These are phyloP conservation scores for Eremophila alpestris DNA, from an alignment of 2,797 vertebrate species.

Conservation along the genomic window DNA sequence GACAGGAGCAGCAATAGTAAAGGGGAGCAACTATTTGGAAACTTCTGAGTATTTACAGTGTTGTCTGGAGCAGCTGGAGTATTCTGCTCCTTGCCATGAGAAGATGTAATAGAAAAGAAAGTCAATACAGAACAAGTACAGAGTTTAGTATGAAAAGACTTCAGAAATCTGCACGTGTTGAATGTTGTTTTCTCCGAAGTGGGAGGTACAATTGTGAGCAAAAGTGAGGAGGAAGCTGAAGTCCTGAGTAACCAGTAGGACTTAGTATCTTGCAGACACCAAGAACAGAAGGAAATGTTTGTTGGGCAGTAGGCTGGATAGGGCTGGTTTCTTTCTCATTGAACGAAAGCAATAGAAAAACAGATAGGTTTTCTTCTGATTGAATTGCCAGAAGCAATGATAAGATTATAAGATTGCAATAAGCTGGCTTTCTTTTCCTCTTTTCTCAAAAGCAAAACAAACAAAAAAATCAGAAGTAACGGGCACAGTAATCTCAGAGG, in stretches of 20 bases:
- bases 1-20: neutral
- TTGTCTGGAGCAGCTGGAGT: neutral
- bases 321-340: neutral
- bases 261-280: neutral
- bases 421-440: conserved; percentile 13
- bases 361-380: conserved; percentile 2
- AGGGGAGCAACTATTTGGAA: neutral
- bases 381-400: conserved; percentile 21
- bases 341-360: neutral
- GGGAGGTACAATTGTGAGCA: neutral
- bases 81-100: neutral
- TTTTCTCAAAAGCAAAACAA: neutral
- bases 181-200: neutral
- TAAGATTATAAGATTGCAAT: conserved; percentile 14
- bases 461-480: neutral
- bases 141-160: neutral
- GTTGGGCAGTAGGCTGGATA: neutral
- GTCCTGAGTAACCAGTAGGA: neutral
- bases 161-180: neutral
- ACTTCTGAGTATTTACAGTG: neutral
- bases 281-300: neutral
- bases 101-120: neutral
- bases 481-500: neutral
- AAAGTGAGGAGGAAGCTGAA: neutral
- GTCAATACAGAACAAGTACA: neutral